phyloP scores from a whole-genome alignment of 1,140 invertebrate genomes.

The Drosophila mayri region DNA sequence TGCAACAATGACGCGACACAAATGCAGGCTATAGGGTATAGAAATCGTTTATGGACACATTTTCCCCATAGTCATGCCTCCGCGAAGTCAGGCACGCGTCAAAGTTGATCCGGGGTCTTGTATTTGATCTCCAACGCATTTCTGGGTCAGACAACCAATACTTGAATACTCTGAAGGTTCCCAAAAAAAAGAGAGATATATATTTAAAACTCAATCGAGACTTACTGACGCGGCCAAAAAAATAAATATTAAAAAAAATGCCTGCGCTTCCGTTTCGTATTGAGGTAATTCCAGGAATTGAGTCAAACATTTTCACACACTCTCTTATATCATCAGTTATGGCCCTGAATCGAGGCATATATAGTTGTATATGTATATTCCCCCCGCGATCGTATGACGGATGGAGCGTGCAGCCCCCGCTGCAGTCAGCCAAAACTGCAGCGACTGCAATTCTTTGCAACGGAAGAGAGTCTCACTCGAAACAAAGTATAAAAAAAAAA shows the following conservation, averaged over 20 bases:
- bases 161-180: conserved; percentile 9
- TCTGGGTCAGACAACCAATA: conserved; percentile 29
- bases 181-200: conserved; percentile 39
- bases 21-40: conserved; percentile 38
- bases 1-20: conserved; percentile 82
- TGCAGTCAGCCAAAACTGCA: conserved; percentile 71
- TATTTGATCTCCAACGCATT: conserved; percentile 34
- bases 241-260: conserved; percentile 18
- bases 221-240: conserved; percentile 59
- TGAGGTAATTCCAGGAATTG: conserved; percentile 71
- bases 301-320: conserved; percentile 72
- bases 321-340: conserved; percentile 54
- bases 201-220: conserved; percentile 36
- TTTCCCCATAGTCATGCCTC: conserved; percentile 58
- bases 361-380: conserved; percentile 17
- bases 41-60: conserved; percentile 56
- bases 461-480: conserved; percentile 40
- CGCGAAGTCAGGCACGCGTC: conserved; percentile 73
- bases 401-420: conserved; percentile 66
- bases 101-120: conserved; percentile 54
- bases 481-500: conserved; percentile 2
- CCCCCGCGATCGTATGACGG: conserved; percentile 40
- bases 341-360: conserved; percentile 61
- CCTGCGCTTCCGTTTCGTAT: conserved; percentile 67
- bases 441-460: conserved; percentile 59